These are phyloP conservation scores for Merluccius polli DNA, from an alignment of 2,797 vertebrate species.

Conservation along the genomic window DNA sequence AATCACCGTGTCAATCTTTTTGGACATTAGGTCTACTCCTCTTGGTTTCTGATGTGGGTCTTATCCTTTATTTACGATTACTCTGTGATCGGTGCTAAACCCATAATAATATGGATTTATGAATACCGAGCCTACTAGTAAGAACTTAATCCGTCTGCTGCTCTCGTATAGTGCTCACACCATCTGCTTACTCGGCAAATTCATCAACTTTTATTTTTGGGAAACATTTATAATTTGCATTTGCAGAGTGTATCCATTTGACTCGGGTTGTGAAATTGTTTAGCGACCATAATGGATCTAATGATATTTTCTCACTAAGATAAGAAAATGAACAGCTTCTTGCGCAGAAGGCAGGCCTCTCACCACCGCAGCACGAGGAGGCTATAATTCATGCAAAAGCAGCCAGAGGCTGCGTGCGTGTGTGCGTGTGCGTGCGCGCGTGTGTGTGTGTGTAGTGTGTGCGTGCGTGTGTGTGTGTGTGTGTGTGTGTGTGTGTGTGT, in stretches of 20 bases:
- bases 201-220: neutral
- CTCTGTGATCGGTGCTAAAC: constrained; percentile 43
- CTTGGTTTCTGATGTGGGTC: constrained; percentile 20
- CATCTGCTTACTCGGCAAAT: neutral
- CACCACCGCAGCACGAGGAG: constrained; percentile 76
- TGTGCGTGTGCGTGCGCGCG: constrained; percentile 65
- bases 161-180: neutral
- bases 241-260: neutral
- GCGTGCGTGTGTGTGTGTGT: constrained; percentile 70
- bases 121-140: constrained; percentile 23
- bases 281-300: neutral
- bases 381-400: constrained; percentile 86
- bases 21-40: constrained; percentile 35
- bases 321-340: constrained; percentile 76
- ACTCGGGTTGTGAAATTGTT: too few species aligned
- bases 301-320: neutral
- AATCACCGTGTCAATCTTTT: constrained; percentile 57
- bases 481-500: constrained; percentile 76
- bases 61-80: constrained; percentile 60
- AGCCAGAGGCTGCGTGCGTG: constrained; percentile 68
- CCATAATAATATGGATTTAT: constrained; percentile 43
- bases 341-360: constrained; percentile 75
- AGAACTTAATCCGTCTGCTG: constrained; percentile 19
- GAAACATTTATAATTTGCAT: constrained; percentile 3
- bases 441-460: constrained; percentile 71